Conservation (phyloP, 2,888 invertebrate genomes). For the Teinopalpus imperialis region DNA sequence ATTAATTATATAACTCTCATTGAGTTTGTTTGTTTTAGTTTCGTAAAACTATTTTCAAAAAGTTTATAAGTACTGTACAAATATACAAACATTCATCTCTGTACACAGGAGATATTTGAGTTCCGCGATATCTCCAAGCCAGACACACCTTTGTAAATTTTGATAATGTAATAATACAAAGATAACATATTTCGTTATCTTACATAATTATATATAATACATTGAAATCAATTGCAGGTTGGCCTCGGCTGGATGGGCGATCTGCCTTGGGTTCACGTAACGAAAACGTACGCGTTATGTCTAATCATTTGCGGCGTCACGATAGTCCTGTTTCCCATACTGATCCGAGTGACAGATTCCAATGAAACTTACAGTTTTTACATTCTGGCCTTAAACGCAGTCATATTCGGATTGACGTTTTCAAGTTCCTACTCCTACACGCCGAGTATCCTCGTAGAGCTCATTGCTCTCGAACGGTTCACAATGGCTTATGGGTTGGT, state of each 20-base stretch:
- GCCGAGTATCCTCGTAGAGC: slow-evolving; percentile 93
- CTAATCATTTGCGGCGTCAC: slow-evolving; percentile 85
- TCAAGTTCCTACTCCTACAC: slow-evolving; percentile 96
- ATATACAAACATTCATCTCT: no score
- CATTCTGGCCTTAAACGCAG: slow-evolving; percentile 77
- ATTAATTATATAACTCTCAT: no score
- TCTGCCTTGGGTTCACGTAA: slow-evolving; percentile 91
- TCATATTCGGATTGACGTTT: slow-evolving; percentile 93
- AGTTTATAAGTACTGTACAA: no score
- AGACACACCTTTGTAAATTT: slow-evolving; percentile 17
- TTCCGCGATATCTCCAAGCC: slow-evolving; percentile 1
- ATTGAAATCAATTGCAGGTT: slow-evolving; percentile 77
- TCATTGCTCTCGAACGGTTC: slow-evolving; percentile 94
- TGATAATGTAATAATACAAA: not conserved
- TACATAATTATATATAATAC: slow-evolving; percentile 1
- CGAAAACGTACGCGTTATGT: slow-evolving; percentile 91
- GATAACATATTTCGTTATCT: not conserved
- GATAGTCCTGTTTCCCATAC: slow-evolving; percentile 83
- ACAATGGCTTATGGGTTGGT: slow-evolving; percentile 96
- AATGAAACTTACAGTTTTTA: slow-evolving; percentile 68
- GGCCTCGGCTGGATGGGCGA: slow-evolving; percentile 95
- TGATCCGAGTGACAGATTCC: slow-evolving; percentile 62
- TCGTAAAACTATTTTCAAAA: no score
- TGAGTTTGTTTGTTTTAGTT: no score
- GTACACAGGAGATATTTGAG: slow-evolving; percentile 3